Conservation (phyloP, 2,113 vertebrate species). For the Laterallus jamaicensis region DNA sequence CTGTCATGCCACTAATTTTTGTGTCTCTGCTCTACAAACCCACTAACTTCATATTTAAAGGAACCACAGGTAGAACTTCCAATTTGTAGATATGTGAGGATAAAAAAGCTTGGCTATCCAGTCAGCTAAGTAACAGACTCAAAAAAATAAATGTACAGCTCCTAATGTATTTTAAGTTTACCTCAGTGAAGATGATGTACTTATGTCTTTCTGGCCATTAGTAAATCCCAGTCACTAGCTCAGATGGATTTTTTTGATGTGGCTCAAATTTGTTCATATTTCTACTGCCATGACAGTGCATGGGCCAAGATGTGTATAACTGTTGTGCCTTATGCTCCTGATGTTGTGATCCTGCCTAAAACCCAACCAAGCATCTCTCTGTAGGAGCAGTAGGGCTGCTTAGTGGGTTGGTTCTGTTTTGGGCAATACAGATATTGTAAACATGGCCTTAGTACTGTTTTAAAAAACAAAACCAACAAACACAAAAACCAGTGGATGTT, state of each 20-base stretch:
- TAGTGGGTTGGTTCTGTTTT: background rate
- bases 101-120: background rate
- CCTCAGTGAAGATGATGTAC: background rate
- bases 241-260: background rate
- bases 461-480: too few relatives aligned
- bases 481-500: background rate
- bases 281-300: background rate
- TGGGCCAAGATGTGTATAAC: background rate
- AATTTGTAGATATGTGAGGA: background rate
- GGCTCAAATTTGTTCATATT: background rate
- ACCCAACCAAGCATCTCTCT: background rate
- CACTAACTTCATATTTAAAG: background rate
- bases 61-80: background rate
- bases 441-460: background rate
- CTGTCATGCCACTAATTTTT: background rate
- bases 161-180: background rate
- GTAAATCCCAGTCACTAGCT: background rate
- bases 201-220: background rate
- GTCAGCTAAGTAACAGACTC: background rate
- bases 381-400: background rate
- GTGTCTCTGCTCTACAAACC: background rate
- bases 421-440: background rate
- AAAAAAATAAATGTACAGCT: background rate
- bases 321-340: background rate
- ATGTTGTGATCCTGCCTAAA: background rate